Percentiles rank a stretch among this genome's conserved stretches.
Evolutionary conservation across 2,797 vertebrate genomes (phyloP).

Genomic region (Lutjanus campechanus): DNA sequence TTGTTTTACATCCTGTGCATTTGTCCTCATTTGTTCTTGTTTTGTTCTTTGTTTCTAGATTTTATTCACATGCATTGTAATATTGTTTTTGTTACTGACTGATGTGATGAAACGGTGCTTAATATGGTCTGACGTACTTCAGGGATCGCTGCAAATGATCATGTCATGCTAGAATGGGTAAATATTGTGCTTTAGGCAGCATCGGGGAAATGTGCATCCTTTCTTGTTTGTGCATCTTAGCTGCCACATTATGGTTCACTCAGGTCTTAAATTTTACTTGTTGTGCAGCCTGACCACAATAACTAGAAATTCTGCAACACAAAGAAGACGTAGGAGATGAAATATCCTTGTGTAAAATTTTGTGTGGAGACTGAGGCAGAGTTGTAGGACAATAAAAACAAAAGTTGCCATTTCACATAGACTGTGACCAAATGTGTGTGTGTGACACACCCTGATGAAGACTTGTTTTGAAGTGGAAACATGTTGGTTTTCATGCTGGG

Average conservation of each 20-base stretch:
- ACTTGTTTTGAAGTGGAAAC: conserved; percentile 20
- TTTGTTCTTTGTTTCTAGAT: neutral
- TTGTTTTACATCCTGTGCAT: conserved; percentile 15
- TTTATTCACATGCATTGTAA: neutral
- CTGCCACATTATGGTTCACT: conserved; percentile 17
- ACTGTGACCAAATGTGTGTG: conserved; percentile 32
- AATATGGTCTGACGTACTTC: conserved; percentile 25
- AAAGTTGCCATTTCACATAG: neutral
- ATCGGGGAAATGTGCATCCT: conserved; percentile 14
- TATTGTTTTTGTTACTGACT: conserved; percentile 20
- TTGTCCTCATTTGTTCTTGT: neutral
- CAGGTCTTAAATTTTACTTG: too few relatives aligned
- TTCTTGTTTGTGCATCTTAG: conserved; percentile 17
- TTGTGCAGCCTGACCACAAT: neutral
- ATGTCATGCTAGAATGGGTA: neutral
- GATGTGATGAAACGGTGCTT: conserved; percentile 18
- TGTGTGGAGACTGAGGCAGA: neutral
- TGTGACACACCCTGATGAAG: conserved; percentile 12
- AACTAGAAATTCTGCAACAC: neutral
- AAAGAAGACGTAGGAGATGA: conserved; percentile 1
- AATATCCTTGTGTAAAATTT: conserved; percentile 8
- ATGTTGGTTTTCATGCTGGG: neutral
- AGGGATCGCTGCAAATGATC: conserved; percentile 20
- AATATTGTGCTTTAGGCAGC: conserved; percentile 18
- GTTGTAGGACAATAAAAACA: conserved; percentile 12